These are phyloP conservation scores for Aleiodes alternator DNA, from an alignment of 2,888 invertebrate genomes.

Conservation along the genomic window DNA sequence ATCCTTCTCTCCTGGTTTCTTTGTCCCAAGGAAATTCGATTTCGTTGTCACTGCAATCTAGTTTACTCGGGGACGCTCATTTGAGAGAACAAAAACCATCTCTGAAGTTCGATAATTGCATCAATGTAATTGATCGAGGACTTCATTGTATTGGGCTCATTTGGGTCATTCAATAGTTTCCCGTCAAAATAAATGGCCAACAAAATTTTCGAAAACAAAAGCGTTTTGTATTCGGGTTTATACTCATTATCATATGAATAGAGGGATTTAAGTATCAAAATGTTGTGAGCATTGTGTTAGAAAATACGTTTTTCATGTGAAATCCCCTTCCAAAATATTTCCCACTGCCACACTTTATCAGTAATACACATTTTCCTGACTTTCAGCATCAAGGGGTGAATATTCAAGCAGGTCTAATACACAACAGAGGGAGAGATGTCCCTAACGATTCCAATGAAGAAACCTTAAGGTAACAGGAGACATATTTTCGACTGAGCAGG, in stretches of 20 bases:
- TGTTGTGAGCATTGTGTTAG: slow-evolving; percentile 5
- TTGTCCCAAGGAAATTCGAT: slow-evolving; percentile 27
- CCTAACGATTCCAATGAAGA: too few species aligned
- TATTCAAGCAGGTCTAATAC: neutral
- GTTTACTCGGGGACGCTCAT: neutral
- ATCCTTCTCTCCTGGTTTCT: neutral
- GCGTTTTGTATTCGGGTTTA: neutral
- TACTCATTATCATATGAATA: neutral
- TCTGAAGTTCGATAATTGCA: slow-evolving; percentile 23
- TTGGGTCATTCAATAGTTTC: neutral
- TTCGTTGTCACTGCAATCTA: slow-evolving; percentile 8
- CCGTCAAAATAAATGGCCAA: too few species aligned
- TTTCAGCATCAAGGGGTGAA: slow-evolving; percentile 19
- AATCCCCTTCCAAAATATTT: neutral
- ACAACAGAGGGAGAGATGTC: neutral
- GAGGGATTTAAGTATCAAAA: neutral
- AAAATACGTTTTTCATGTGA: neutral
- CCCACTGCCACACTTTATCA: neutral
- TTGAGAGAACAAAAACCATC: slow-evolving; percentile 2
- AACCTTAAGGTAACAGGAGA: too few species aligned
- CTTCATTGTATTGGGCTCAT: neutral
- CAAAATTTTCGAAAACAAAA: neutral
- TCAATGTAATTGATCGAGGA: slow-evolving; percentile 21
- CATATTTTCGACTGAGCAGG: too few species aligned
- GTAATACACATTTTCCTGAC: slow-evolving; percentile 4